phyloP scores from a whole-genome alignment of 2,113 vertebrate genomes.

The Zapus hudsonius region DNA sequence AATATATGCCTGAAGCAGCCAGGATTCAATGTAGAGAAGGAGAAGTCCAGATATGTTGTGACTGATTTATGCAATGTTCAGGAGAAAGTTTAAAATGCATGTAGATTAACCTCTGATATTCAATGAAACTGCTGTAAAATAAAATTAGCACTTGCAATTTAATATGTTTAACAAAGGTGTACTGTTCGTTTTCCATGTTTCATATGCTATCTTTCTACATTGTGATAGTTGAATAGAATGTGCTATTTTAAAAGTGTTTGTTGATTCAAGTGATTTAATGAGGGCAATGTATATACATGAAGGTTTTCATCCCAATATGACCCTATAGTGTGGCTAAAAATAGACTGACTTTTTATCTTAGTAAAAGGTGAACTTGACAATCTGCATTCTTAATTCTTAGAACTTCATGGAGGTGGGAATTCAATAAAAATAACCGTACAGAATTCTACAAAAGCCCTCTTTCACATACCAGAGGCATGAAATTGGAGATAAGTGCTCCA shows the following conservation, averaged over 20 bases:
- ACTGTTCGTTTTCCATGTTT: not conserved
- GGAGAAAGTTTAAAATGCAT: not conserved
- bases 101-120: not conserved
- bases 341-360: conserved; percentile 61
- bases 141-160: not conserved
- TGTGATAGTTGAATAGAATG: conserved; percentile 31
- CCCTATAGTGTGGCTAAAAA: conserved; percentile 60
- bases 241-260: conserved; percentile 45
- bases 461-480: conserved; percentile 51
- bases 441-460: conserved; percentile 63
- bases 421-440: conserved; percentile 69
- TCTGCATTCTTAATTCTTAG: conserved; percentile 55
- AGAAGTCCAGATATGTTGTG: not conserved
- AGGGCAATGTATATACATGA: conserved; percentile 23
- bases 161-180: not conserved
- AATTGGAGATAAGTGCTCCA: conserved; percentile 68
- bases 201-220: not conserved
- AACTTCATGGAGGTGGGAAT: conserved; percentile 58
- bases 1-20: not conserved
- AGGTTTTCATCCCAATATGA: conserved; percentile 45
- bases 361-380: not conserved
- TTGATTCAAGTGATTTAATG: conserved; percentile 62
- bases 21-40: not conserved
- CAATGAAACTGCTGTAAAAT: not conserved
- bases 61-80: not conserved